Evolutionary conservation across 2,888 invertebrate species (phyloP).

Genomic region (Halictus quadricinctus): DNA sequence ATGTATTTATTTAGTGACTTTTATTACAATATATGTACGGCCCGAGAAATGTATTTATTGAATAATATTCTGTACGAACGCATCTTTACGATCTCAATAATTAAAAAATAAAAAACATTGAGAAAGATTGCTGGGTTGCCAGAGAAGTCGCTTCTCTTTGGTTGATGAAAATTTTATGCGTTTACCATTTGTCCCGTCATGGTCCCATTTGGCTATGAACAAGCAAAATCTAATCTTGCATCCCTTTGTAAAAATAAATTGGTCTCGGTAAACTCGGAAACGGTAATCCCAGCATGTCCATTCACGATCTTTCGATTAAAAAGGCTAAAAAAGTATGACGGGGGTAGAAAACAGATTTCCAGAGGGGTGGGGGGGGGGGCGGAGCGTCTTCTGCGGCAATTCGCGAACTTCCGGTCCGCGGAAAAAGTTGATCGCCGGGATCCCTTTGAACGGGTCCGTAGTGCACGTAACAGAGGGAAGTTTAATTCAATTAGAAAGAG

Average conservation of each 20-base stretch:
- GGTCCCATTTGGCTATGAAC: neutral
- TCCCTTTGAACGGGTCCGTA: conserved; percentile 5
- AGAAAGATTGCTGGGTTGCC: neutral
- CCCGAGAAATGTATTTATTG: too few relatives aligned
- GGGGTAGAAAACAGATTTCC: neutral
- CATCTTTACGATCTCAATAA: neutral
- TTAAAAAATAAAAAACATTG: neutral
- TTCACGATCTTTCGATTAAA: neutral
- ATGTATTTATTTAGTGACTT: too few relatives aligned
- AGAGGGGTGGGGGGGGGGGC: too few relatives aligned
- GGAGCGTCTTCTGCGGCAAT: neutral
- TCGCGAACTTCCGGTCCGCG: conserved; percentile 5
- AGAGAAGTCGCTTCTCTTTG: neutral
- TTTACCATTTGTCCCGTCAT: neutral
- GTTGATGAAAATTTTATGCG: neutral
- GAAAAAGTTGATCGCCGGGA: conserved; percentile 11
- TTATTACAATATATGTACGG: too few relatives aligned
- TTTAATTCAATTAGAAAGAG: conserved; percentile 63
- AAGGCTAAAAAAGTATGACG: neutral
- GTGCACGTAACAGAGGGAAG: conserved; percentile 36
- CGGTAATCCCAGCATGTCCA: neutral
- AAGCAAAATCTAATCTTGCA: neutral
- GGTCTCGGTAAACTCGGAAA: neutral
- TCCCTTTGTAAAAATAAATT: neutral
- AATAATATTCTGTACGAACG: too few relatives aligned